Percentiles rank a stretch among this genome's conserved stretches.
phyloP scores from a whole-genome alignment of 1,140 invertebrate genomes.

The Ericerus pela region DNA sequence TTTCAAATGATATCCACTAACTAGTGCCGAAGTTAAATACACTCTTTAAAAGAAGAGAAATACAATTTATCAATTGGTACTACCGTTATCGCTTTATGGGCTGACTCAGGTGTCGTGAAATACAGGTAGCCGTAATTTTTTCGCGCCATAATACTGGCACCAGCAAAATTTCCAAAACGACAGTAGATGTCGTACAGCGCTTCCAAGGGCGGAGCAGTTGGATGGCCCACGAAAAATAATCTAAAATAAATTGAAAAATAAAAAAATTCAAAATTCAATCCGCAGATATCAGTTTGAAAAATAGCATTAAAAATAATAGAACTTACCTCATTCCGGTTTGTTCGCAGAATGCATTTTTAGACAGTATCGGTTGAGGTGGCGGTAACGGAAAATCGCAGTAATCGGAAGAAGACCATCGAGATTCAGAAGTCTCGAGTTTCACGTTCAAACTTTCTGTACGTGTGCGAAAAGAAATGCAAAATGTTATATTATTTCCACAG shows the following conservation, averaged over 20 bases:
- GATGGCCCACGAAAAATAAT: slow-evolving; percentile 60
- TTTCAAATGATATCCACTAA: no score
- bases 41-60: no score
- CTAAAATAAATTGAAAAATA: slow-evolving; percentile 29
- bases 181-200: slow-evolving; percentile 78
- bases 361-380: background rate
- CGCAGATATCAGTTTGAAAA: background rate
- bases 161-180: slow-evolving; percentile 79
- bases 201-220: slow-evolving; percentile 58
- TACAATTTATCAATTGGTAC: no score
- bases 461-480: no score
- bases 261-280: background rate
- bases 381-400: background rate
- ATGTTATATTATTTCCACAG: no score
- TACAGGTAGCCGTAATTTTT: slow-evolving; percentile 85
- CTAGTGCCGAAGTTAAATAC: no score
- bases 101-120: slow-evolving; percentile 60
- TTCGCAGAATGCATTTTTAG: background rate
- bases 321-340: slow-evolving; percentile 35
- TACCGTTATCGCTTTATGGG: slow-evolving; percentile 63
- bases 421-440: no score
- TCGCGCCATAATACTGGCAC: slow-evolving; percentile 73
- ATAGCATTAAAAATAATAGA: no score
- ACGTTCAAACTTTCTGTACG: no score
- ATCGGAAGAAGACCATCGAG: background rate